Percentiles rank a stretch among this genome's conserved stretches.
These are phyloP conservation scores for Vesta saturnalis DNA, from an alignment of 2,888 invertebrate species.

Conservation along the genomic window DNA sequence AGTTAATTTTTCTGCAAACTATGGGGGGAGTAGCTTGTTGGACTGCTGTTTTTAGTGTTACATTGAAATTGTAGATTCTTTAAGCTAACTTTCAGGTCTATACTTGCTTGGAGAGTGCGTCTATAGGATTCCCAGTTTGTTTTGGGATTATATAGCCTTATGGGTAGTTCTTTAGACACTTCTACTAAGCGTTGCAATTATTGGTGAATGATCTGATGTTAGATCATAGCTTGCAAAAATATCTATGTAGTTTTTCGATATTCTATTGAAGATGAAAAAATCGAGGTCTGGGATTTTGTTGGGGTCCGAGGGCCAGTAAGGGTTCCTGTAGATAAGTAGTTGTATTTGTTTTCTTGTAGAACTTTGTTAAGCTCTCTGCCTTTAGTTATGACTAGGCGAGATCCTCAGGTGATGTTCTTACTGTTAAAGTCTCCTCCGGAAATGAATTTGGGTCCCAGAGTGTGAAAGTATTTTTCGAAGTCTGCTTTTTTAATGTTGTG, in stretches of 20 bases:
- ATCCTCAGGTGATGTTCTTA: not conserved
- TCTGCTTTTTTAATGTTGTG: conserved; percentile 20
- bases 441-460: not conserved
- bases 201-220: not conserved
- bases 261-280: too few species aligned
- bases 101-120: not conserved
- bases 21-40: too few species aligned
- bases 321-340: not conserved
- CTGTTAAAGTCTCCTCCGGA: not conserved
- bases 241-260: not conserved
- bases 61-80: not conserved
- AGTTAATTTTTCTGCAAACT: not conserved
- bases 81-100: not conserved
- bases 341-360: not conserved
- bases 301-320: not conserved
- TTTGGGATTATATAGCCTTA: not conserved
- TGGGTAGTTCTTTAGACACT: not conserved
- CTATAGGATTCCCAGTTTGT: not conserved
- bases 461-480: conserved; percentile 21
- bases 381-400: not conserved
- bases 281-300: not conserved
- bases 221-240: not conserved
- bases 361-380: not conserved
- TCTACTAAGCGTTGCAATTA: not conserved
- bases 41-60: not conserved